These are phyloP conservation scores for Drosophila meridionalis DNA, from an alignment of 2,888 invertebrate genomes.

Conservation along the genomic window DNA sequence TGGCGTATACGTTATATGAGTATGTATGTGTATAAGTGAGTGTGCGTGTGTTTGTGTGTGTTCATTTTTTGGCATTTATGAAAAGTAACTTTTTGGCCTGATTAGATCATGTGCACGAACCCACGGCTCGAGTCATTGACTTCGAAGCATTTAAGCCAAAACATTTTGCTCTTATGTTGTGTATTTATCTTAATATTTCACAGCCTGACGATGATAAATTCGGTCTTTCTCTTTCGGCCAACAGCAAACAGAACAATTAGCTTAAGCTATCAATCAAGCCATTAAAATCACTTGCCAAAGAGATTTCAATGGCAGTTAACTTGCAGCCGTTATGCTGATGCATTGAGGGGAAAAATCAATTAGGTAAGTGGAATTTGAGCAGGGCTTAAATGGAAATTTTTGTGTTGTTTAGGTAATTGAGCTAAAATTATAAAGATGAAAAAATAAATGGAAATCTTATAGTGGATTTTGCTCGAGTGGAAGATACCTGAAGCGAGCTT, in stretches of 20 bases:
- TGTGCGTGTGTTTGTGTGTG: not conserved
- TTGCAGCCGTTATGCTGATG: not conserved
- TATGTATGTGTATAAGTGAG: conserved; percentile 1
- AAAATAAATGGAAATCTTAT: not conserved
- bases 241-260: conserved; percentile 33
- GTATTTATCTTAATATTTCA: conserved; percentile 38
- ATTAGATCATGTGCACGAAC: conserved; percentile 29
- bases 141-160: conserved; percentile 20
- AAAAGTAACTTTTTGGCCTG: conserved; percentile 44
- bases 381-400: not conserved
- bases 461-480: too few species aligned
- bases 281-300: conserved; percentile 35
- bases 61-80: conserved; percentile 39
- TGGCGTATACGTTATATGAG: conserved; percentile 48
- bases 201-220: conserved; percentile 35
- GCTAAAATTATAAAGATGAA: not conserved
- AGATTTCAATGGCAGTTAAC: conserved; percentile 14
- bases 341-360: not conserved
- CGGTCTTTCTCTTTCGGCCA: conserved; percentile 2
- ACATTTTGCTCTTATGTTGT: conserved; percentile 5
- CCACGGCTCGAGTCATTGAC: conserved; percentile 29
- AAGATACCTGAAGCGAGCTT: not conserved
- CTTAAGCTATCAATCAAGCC: conserved; percentile 40
- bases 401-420: not conserved
- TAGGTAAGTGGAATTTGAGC: not conserved